Evolutionary conservation across 2,888 invertebrate species (phyloP).

Genomic region (Orchesellides sinensis): DNA sequence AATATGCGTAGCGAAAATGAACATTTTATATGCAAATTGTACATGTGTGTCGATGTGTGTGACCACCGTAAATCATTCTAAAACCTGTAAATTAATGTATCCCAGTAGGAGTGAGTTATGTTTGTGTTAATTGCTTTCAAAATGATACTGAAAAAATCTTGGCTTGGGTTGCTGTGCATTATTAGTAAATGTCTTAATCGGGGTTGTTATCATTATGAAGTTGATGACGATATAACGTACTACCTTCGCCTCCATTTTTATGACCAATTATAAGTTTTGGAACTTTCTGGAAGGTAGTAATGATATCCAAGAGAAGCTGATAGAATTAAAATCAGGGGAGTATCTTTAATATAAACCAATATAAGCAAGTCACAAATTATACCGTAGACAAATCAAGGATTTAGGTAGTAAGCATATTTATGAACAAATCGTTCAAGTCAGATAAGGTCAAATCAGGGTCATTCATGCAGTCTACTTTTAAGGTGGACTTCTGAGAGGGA

Average conservation of each 20-base stretch:
- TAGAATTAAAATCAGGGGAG: background rate
- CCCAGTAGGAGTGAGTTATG: slow-evolving; percentile 21
- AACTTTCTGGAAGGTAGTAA: background rate
- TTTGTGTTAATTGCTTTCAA: slow-evolving; percentile 40
- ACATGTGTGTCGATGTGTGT: too few relatives aligned
- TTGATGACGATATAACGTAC: background rate
- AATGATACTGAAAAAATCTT: slow-evolving; percentile 16
- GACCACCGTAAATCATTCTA: too few relatives aligned
- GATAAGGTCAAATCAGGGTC: slow-evolving; percentile 30
- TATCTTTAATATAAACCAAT: too few relatives aligned
- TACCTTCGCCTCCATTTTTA: slow-evolving; percentile 7
- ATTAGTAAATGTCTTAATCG: background rate
- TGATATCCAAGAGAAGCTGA: background rate
- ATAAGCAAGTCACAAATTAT: slow-evolving; percentile 35
- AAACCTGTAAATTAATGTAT: too few relatives aligned
- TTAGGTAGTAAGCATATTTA: slow-evolving; percentile 19
- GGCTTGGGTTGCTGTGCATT: background rate
- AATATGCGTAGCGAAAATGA: too few relatives aligned
- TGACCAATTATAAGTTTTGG: slow-evolving; percentile 10
- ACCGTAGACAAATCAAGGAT: slow-evolving; percentile 52
- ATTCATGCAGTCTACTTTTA: too few relatives aligned
- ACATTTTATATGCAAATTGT: too few relatives aligned
- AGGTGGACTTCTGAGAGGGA: background rate
- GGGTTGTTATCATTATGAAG: slow-evolving; percentile 20
- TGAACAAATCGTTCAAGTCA: background rate